Evolutionary conservation across 2,113 vertebrate genomes (phyloP).

Genomic region (Phaethornis superciliosus): DNA sequence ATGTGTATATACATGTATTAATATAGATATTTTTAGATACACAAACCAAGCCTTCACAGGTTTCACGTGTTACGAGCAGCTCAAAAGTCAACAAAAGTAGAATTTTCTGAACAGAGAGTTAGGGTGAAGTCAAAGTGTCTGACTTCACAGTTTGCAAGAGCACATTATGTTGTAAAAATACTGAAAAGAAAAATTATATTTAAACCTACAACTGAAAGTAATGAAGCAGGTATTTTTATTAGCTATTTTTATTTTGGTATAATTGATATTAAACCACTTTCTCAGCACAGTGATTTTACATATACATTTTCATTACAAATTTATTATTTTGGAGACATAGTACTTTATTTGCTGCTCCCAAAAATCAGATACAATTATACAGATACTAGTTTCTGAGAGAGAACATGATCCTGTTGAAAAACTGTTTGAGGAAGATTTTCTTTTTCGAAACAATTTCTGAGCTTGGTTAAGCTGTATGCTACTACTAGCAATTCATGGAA

Average conservation of each 20-base stretch:
- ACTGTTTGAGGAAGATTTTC: background rate
- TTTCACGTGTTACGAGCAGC: background rate
- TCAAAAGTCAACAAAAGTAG: background rate
- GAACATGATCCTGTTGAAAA: background rate
- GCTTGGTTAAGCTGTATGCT: background rate
- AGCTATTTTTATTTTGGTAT: background rate
- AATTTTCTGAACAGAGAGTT: background rate
- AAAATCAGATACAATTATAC: background rate
- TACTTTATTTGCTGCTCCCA: background rate
- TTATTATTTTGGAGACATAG: background rate
- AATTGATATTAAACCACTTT: background rate
- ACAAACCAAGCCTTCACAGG: background rate
- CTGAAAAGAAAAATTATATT: background rate
- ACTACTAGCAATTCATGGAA: background rate
- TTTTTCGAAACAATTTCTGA: background rate
- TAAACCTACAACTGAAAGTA: background rate
- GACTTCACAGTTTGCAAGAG: background rate
- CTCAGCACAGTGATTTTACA: background rate
- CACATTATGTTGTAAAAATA: background rate
- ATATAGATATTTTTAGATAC: background rate
- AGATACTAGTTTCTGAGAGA: background rate
- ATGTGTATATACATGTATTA: fast-evolving
- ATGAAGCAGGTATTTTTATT: background rate
- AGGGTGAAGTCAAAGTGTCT: background rate
- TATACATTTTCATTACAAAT: background rate